Percentiles rank a stretch among this genome's conserved stretches.
These are phyloP conservation scores for Tichodroma muraria DNA, from an alignment of 2,113 vertebrate genomes.

Conservation along the genomic window DNA sequence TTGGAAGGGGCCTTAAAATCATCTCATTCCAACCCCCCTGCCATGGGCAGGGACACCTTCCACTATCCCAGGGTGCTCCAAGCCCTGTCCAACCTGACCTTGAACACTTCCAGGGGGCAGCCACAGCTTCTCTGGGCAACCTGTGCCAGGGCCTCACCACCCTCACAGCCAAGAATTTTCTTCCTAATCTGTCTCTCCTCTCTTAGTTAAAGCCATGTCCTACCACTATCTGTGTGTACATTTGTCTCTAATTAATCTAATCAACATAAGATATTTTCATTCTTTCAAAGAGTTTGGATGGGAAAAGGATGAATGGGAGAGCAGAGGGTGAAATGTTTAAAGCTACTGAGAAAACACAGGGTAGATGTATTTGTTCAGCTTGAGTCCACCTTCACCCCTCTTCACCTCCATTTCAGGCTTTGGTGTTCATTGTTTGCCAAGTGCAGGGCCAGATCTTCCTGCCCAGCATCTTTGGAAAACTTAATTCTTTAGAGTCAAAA, in stretches of 20 bases:
- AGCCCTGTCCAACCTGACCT: fast-evolving
- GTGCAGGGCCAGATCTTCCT: background rate
- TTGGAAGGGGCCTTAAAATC: background rate
- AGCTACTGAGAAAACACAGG: background rate
- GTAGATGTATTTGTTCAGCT: background rate
- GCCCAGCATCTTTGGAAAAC: background rate
- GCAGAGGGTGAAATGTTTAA: background rate
- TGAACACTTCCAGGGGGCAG: background rate
- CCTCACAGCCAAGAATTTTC: background rate
- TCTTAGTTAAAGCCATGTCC: background rate
- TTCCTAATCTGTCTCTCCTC: background rate
- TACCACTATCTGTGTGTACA: background rate
- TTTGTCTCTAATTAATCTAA: background rate
- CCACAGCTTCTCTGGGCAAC: background rate
- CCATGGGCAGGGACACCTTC: background rate
- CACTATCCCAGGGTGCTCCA: background rate
- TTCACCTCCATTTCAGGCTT: background rate
- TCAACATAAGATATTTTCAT: background rate
- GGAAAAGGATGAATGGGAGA: background rate
- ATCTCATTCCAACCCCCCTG: fast-evolving
- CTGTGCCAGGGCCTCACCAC: background rate
- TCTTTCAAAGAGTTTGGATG: background rate
- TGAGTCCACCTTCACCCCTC: background rate
- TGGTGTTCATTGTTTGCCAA: background rate
- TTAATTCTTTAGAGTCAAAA: background rate